Evolutionary conservation across 2,888 invertebrate species (phyloP).

Genomic region (Seira ritae): DNA sequence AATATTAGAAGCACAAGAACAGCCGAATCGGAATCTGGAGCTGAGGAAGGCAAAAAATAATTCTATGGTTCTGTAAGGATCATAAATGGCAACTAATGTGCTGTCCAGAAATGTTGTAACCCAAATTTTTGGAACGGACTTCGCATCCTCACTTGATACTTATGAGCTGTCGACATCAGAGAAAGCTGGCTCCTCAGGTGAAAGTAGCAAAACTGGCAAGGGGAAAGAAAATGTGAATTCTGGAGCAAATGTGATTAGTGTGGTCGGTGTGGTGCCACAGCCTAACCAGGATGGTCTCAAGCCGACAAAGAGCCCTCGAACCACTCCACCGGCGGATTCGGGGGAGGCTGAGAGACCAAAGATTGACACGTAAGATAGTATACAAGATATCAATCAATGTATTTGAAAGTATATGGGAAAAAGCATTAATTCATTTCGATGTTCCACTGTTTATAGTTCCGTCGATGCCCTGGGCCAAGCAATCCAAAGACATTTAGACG

Average conservation of each 20-base stretch:
- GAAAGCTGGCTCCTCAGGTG: neutral
- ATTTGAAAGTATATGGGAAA: neutral
- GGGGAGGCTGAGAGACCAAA: slow-evolving; percentile 31
- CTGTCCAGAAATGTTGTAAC: slow-evolving; percentile 47
- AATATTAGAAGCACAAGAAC: too few species aligned
- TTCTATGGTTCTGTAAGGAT: neutral
- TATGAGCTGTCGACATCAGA: neutral
- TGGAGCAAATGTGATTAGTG: slow-evolving; percentile 4
- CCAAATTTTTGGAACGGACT: slow-evolving; percentile 64
- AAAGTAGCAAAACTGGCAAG: slow-evolving; percentile 20
- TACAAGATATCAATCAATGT: neutral
- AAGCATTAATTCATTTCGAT: neutral
- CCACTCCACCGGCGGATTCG: slow-evolving; percentile 46
- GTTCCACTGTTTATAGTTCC: neutral
- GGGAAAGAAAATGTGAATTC: neutral
- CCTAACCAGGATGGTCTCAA: slow-evolving; percentile 62
- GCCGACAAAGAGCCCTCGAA: slow-evolving; percentile 64
- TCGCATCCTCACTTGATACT: slow-evolving; percentile 40
- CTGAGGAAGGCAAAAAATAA: too few species aligned
- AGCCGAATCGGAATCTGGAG: too few species aligned
- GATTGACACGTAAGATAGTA: slow-evolving; percentile 17
- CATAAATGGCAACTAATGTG: slow-evolving; percentile 41
- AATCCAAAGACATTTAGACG: slow-evolving; percentile 37
- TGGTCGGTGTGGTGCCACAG: slow-evolving; percentile 25
- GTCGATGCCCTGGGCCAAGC: slow-evolving; percentile 41